Conservation (phyloP, 2,797 vertebrate species). For the Gastrophryne carolinensis region DNA sequence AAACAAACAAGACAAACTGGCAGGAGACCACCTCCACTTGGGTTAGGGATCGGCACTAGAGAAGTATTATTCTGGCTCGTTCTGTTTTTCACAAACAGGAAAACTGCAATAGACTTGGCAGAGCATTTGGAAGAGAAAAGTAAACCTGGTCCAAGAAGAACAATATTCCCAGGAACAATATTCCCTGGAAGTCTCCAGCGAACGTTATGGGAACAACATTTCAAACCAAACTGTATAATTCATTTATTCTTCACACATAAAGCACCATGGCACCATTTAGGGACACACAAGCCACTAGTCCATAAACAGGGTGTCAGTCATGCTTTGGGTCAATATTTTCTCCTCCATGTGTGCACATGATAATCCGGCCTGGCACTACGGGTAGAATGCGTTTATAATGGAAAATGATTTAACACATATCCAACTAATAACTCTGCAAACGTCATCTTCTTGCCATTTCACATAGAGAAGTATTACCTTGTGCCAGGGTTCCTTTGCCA, state of each 20-base stretch:
- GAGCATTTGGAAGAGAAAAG: conserved; percentile 34
- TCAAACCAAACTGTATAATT: neutral
- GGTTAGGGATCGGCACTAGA: neutral
- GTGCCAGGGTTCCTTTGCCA: conserved; percentile 32
- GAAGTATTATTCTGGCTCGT: conserved; percentile 27
- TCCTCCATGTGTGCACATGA: neutral
- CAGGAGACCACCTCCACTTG: neutral
- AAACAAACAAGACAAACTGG: conserved; percentile 23
- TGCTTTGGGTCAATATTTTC: neutral
- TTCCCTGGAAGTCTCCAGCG: neutral
- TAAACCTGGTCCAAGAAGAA: conserved; percentile 30
- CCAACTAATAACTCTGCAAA: conserved; percentile 39
- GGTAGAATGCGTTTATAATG: conserved; percentile 12
- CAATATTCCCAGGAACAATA: neutral
- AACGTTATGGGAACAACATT: neutral
- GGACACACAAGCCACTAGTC: neutral
- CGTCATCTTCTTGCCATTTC: conserved; percentile 35
- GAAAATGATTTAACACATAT: conserved; percentile 38
- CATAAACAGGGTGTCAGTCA: neutral
- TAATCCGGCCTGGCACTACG: conserved; percentile 7
- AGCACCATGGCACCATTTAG: neutral
- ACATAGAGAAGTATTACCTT: neutral
- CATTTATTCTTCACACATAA: neutral
- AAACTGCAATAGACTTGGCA: conserved; percentile 33
- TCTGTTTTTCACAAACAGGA: conserved; percentile 42